Base-by-base conservation (phyloP, 2,888 invertebrate genomes). In the Dryococelus australis region DNA sequence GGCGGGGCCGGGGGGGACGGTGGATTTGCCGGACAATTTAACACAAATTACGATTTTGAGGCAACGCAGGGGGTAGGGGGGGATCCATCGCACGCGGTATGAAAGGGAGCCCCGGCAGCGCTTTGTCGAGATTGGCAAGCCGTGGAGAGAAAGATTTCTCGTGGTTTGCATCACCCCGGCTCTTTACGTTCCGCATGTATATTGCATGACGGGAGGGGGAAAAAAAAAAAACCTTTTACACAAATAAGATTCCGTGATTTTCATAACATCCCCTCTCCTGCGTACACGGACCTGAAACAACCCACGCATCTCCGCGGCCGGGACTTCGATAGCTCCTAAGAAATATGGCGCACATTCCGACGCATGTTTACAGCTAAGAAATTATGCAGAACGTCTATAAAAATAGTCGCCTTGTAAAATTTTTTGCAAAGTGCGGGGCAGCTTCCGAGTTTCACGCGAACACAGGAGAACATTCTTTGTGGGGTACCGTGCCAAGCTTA, bases 1-100 rank as follows among this genome's bases (percentile, higher is more conserved):
- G 65, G 47, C 16, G 10, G 1, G 10, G 65, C 13, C 20, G 65
- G 35, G 35, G 84, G 43, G 47, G 20, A 47, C 20, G 43, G 85
- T 47, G 79, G 84, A 88, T 88, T 88, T 88, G 85, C 87, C 88
- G 88, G 88, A 84, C 88, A 88, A 88, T 88, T 88, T 87, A 88
- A 88, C 88, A 87, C 85, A 86, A 88, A 88, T 88, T 88, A 87
- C 88, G 87, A 87, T 87, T 87, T 85, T 84, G 86, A 87, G 83
- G 65, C 9, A 47, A 83, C 81, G 43, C 28, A n/a, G 87, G 79
- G 78, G 43, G 83, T n/a, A 20, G n/a, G 87, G 79, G 43, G 43
- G 84, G 65, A 65, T 35, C 27, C 43, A 26, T 84, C 84, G 47
- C 20, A 43, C 47, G 16, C 27, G 53, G 43, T 27, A 27, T 47